Evolutionary conservation across 2,797 vertebrate genomes (phyloP).

Genomic region (Meriones psammophilus): DNA sequence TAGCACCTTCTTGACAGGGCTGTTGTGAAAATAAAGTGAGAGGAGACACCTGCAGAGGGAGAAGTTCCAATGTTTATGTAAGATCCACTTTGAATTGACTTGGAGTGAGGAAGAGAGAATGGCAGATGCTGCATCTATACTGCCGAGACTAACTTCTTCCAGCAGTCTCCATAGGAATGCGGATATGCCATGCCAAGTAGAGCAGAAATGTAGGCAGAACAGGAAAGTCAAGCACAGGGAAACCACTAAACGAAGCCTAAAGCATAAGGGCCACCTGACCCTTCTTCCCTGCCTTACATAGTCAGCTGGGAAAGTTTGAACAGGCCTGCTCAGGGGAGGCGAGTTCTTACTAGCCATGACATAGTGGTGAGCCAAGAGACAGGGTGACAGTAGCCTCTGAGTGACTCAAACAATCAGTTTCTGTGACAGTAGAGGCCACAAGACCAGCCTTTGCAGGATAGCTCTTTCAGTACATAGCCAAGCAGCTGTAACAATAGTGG

Average conservation of each 20-base stretch:
- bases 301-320: not conserved
- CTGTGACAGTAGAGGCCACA: not conserved
- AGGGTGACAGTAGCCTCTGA: not conserved
- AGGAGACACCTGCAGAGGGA: not conserved
- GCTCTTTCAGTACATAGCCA: not conserved
- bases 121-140: not conserved
- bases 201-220: not conserved
- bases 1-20: not conserved
- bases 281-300: not conserved
- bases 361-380: not conserved
- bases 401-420: not conserved
- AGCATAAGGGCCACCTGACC: not conserved
- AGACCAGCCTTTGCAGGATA: not conserved
- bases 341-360: not conserved
- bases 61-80: not conserved
- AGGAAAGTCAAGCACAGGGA: conserved; percentile 3
- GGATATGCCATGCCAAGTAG: not conserved
- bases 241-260: not conserved
- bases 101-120: not conserved
- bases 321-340: not conserved
- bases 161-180: not conserved
- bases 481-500: not conserved
- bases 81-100: conserved; percentile 39
- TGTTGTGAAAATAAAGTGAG: conserved; percentile 50
- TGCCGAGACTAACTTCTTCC: not conserved